A percentile compares a stretch with the other conserved stretches of the same genome.
Conservation (phyloP, 2,888 invertebrate genomes). For the Netelia virgata region DNA sequence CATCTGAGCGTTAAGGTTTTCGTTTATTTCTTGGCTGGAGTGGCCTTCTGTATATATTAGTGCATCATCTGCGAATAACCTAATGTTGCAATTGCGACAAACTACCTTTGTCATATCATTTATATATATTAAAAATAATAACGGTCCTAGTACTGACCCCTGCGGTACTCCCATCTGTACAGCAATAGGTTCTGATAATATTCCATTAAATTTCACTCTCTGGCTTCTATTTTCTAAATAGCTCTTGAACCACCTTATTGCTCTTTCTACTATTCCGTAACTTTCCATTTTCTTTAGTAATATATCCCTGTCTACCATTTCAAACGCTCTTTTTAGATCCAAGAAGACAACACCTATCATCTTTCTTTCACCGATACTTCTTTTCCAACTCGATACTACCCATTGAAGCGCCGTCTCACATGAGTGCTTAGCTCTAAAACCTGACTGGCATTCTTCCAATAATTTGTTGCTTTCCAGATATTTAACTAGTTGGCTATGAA, state of each 20-base stretch:
- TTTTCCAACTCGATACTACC: slow-evolving; percentile 48
- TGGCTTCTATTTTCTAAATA: slow-evolving; percentile 10
- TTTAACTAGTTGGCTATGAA: slow-evolving; percentile 37
- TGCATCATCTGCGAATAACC: background rate
- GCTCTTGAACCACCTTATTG: slow-evolving; percentile 35
- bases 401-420: slow-evolving; percentile 58
- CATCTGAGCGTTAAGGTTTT: background rate
- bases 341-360: slow-evolving; percentile 51
- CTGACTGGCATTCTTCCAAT: slow-evolving; percentile 52
- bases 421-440: slow-evolving; percentile 47
- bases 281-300: slow-evolving; percentile 44
- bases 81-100: background rate
- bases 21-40: background rate
- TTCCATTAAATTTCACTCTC: too few species aligned
- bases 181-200: too few species aligned
- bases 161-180: slow-evolving; percentile 28
- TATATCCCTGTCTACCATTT: background rate
- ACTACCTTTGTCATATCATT: background rate
- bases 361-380: slow-evolving; percentile 27
- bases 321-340: slow-evolving; percentile 38
- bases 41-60: background rate
- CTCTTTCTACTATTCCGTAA: slow-evolving; percentile 44
- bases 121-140: slow-evolving; percentile 37
- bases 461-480: slow-evolving; percentile 23
- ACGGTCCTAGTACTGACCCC: slow-evolving; percentile 44